Evolutionary conservation across 64 coral and sea anemone genomes (phyloP).

Genomic region (Acropora tenuis): DNA sequence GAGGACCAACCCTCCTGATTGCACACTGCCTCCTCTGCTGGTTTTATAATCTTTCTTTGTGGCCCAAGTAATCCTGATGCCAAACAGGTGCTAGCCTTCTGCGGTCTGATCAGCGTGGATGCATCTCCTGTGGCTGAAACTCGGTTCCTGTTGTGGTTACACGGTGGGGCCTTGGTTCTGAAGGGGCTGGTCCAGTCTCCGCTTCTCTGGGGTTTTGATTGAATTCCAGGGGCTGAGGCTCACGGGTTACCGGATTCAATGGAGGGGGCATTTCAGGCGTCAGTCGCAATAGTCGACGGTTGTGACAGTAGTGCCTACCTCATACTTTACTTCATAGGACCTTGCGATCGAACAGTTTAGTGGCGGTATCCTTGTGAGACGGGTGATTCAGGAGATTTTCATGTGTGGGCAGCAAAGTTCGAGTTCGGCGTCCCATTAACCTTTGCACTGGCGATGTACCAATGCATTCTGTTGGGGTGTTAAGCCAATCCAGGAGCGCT

Average conservation of each 20-base stretch:
- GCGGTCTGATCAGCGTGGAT: not conserved
- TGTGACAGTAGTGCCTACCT: not conserved
- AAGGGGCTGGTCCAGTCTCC: not conserved
- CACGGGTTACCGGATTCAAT: not conserved
- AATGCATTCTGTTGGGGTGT: too few relatives aligned
- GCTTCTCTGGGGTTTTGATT: not conserved
- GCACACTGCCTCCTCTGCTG: too few relatives aligned
- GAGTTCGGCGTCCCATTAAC: too few relatives aligned
- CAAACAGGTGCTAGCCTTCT: not conserved
- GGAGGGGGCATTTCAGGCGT: not conserved
- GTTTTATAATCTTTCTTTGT: too few relatives aligned
- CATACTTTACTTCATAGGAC: slow-evolving; percentile 31
- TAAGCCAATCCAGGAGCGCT: too few relatives aligned
- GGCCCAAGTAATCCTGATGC: not conserved
- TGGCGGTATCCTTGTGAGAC: too few relatives aligned
- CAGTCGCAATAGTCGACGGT: not conserved
- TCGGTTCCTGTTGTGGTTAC: not conserved
- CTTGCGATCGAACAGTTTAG: not conserved
- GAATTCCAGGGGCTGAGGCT: not conserved
- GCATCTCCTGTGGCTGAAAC: not conserved
- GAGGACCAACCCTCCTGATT: too few relatives aligned
- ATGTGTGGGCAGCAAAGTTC: too few relatives aligned
- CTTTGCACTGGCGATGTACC: too few relatives aligned
- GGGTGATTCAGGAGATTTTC: too few relatives aligned
- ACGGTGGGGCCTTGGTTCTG: not conserved